phyloP scores from a whole-genome alignment of 2,888 invertebrate species.

The Rotaria magnacalcarata region DNA sequence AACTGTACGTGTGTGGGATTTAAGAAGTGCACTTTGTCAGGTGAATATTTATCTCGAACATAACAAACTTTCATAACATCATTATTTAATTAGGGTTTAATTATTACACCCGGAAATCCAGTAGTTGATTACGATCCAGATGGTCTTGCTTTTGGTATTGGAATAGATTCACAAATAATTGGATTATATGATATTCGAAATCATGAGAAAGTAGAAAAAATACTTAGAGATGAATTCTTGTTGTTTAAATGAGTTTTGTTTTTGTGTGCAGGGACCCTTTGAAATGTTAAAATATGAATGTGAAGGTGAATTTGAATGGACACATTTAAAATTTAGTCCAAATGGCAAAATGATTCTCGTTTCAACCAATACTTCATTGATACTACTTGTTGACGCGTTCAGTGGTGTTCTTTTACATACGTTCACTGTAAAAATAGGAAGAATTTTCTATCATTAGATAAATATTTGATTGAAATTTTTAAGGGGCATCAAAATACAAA shows the following conservation, averaged over 20 bases:
- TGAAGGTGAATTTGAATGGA: conserved; percentile 72
- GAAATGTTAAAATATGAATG: conserved; percentile 38
- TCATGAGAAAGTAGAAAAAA: conserved; percentile 76
- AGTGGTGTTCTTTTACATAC: conserved; percentile 90
- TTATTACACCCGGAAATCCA: conserved; percentile 89
- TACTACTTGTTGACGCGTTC: conserved; percentile 89
- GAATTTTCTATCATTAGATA: neutral
- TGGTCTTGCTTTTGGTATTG: conserved; percentile 80
- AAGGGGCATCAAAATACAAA: conserved; percentile 43
- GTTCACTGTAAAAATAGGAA: conserved; percentile 64
- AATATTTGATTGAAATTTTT: neutral
- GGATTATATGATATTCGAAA: conserved; percentile 93
- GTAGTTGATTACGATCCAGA: conserved; percentile 98
- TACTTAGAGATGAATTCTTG: too few relatives aligned
- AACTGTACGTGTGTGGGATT: conserved; percentile 91
- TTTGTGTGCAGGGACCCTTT: neutral
- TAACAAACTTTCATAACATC: neutral
- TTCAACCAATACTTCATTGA: conserved; percentile 90
- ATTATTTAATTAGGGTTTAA: conserved; percentile 67
- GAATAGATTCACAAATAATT: conserved; percentile 92
- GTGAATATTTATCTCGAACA: neutral
- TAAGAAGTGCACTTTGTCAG: conserved; percentile 85
- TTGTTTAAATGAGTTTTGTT: too few relatives aligned
- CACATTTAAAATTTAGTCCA: conserved; percentile 89
- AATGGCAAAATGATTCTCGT: conserved; percentile 95